Evolutionary conservation across 53 echinoderm and acorn worm genomes (phyloP).

Genomic region (Antedon mediterranea): DNA sequence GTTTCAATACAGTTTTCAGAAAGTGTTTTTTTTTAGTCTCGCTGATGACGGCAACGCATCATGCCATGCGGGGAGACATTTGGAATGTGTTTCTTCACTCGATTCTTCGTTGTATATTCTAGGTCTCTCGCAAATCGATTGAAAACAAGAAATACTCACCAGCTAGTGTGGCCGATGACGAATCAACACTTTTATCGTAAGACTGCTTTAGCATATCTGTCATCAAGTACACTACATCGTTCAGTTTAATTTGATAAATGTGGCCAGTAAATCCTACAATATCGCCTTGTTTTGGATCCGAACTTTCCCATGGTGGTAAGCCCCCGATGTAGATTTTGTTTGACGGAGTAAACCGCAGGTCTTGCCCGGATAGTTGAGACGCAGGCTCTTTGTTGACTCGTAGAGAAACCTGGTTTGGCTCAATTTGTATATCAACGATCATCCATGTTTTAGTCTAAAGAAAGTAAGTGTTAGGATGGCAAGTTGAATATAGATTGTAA

Average conservation of each 20-base stretch:
- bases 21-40: background rate
- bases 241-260: conserved; percentile 45
- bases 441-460: conserved; percentile 59
- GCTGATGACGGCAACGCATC: background rate
- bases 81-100: no score
- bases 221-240: conserved; percentile 24
- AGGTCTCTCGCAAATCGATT: no score
- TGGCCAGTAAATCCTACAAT: conserved; percentile 37
- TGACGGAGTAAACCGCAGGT: conserved; percentile 12
- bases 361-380: conserved; percentile 38
- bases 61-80: background rate
- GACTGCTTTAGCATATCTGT: conserved; percentile 30
- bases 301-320: background rate
- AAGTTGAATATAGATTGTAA: no score
- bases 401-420: conserved; percentile 34
- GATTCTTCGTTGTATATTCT: background rate
- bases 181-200: conserved; percentile 35
- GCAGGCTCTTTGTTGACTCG: conserved; percentile 65
- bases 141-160: conserved; percentile 42
- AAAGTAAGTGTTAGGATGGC: background rate
- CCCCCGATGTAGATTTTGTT: conserved; percentile 36
- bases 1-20: no score
- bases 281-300: conserved; percentile 3
- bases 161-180: conserved; percentile 51
- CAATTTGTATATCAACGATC: conserved; percentile 27